Conservation (phyloP, 2,888 invertebrate species). For the Heliconius ismenius region DNA sequence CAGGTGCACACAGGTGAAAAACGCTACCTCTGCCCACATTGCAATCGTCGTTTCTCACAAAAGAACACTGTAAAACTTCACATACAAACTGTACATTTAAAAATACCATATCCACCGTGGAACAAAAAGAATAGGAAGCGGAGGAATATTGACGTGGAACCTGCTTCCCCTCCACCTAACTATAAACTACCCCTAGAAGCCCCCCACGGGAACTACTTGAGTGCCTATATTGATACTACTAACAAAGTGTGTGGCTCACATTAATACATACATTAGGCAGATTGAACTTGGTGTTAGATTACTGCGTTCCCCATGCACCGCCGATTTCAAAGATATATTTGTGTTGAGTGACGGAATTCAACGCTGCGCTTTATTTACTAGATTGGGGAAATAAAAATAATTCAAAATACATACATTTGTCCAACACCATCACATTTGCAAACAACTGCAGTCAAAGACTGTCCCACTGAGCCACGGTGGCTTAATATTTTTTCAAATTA, state of each 20-base stretch:
- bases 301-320: not conserved
- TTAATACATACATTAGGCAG: not conserved
- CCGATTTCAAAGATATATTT: not conserved
- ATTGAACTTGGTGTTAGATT: not conserved
- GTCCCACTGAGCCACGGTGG: too few species aligned
- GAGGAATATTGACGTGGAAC: slow-evolving; percentile 55
- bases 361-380: not conserved
- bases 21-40: slow-evolving; percentile 73
- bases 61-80: slow-evolving; percentile 76
- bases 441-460: too few species aligned
- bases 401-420: too few species aligned
- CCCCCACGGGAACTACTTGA: slow-evolving; percentile 38
- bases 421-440: not conserved
- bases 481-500: too few species aligned
- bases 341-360: not conserved
- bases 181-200: slow-evolving; percentile 34
- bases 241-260: slow-evolving; percentile 22
- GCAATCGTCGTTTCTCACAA: slow-evolving; percentile 74
- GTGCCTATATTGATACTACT: slow-evolving; percentile 40
- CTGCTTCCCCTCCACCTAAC: slow-evolving; percentile 33
- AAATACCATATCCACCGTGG: slow-evolving; percentile 78
- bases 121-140: slow-evolving; percentile 72
- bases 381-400: too few species aligned
- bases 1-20: slow-evolving; percentile 78
- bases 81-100: slow-evolving; percentile 76